Percentiles rank a stretch among this genome's conserved stretches.
phyloP scores from a whole-genome alignment of 1,140 invertebrate species.

The Drosophila nasuta region DNA sequence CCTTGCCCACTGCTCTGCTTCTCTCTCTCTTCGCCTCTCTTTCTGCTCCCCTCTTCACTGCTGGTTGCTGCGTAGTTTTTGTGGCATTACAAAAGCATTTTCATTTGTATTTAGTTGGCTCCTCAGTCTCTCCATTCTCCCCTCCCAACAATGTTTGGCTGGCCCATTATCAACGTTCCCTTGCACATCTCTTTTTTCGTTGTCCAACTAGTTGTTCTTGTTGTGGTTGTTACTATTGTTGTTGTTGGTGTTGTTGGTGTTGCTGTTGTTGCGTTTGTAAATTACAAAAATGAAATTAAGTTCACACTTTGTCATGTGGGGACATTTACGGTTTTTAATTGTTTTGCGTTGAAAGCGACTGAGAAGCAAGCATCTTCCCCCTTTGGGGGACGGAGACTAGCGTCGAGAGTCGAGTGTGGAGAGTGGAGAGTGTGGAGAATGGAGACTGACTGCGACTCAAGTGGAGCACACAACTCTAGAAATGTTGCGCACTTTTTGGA shows the following conservation, averaged over 20 bases:
- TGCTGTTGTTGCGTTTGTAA: constrained; percentile 71
- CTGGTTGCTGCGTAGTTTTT: constrained; percentile 58
- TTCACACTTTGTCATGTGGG: constrained; percentile 83
- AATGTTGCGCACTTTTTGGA: constrained; percentile 61
- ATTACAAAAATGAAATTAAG: constrained; percentile 83
- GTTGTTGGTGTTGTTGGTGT: constrained; percentile 19
- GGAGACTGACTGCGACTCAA: constrained; percentile 1
- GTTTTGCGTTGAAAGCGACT: constrained; percentile 57
- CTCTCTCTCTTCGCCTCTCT: not conserved
- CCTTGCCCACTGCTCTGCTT: not conserved
- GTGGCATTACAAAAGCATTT: constrained; percentile 76
- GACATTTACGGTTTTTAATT: constrained; percentile 82
- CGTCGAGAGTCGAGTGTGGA: not conserved
- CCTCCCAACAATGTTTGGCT: constrained; percentile 15
- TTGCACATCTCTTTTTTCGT: constrained; percentile 38
- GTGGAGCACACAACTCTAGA: constrained; percentile 4
- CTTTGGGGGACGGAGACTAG: not conserved
- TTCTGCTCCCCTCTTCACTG: not conserved
- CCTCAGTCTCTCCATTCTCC: not conserved
- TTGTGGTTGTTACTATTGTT: constrained; percentile 28
- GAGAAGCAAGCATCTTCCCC: not conserved
- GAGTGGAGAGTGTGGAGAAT: not conserved
- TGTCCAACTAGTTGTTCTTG: constrained; percentile 13
- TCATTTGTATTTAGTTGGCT: constrained; percentile 78
- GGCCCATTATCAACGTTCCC: constrained; percentile 50